Conservation (phyloP, 2,797 vertebrate species). For the Cetoscarus ocellatus region DNA sequence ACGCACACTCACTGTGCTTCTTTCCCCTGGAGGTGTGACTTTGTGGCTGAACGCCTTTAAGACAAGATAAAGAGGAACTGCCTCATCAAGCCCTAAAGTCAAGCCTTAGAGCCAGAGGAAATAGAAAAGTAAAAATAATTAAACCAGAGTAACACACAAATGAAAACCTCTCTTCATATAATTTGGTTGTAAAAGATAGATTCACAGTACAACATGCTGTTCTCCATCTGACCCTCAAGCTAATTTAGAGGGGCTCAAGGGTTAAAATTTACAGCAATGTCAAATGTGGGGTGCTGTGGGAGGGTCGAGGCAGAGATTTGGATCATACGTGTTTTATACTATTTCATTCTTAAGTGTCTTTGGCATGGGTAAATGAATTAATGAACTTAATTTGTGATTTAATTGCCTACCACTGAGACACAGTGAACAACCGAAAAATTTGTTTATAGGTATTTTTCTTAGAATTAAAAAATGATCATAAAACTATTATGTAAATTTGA, state of each 20-base stretch:
- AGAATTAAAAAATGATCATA: too few species aligned
- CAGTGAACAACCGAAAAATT: too few species aligned
- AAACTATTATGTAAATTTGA: too few species aligned
- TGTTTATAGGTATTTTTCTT: too few species aligned
- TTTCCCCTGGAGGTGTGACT: constrained; percentile 17
- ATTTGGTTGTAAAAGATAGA: not conserved
- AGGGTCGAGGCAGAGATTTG: not conserved
- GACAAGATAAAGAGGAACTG: not conserved
- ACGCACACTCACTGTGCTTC: not conserved
- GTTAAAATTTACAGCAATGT: constrained; percentile 22
- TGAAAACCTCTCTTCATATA: not conserved
- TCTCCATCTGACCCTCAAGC: constrained; percentile 10
- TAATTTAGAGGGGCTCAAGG: constrained; percentile 31
- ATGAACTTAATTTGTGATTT: too few species aligned
- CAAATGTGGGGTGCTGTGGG: not conserved
- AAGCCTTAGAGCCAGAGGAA: not conserved
- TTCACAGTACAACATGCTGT: not conserved
- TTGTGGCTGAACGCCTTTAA: not conserved
- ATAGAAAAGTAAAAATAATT: too few species aligned
- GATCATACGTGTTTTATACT: not conserved
- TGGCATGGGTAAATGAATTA: not conserved
- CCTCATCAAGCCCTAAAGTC: not conserved
- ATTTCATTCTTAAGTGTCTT: constrained; percentile 1
- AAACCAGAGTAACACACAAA: not conserved
- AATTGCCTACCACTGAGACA: too few species aligned